A percentile compares a stretch with the other conserved stretches of the same genome.
phyloP scores from a whole-genome alignment of 2,888 invertebrate species.

The Torymus auratus region DNA sequence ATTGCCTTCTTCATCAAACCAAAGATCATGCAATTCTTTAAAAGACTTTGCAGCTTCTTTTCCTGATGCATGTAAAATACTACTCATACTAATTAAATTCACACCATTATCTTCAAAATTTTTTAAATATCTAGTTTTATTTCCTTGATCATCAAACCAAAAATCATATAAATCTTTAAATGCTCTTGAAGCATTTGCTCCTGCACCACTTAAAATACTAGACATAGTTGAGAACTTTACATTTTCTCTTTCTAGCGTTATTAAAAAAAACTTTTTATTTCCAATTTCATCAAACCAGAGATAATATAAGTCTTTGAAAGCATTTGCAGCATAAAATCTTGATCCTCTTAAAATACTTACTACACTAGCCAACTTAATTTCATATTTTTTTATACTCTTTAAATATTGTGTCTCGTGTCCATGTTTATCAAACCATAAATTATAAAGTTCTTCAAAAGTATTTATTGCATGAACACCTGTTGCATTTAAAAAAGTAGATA shows the following conservation, averaged over 20 bases:
- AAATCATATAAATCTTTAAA: conserved; percentile 5
- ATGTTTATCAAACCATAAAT: not conserved
- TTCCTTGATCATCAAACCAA: conserved; percentile 20
- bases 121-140: conserved; percentile 53
- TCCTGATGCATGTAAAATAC: conserved; percentile 41
- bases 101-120: conserved; percentile 40
- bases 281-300: conserved; percentile 36
- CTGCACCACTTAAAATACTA: conserved; percentile 6
- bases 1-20: conserved; percentile 58
- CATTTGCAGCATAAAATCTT: not conserved
- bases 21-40: conserved; percentile 60
- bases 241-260: not conserved
- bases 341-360: conserved; percentile 13
- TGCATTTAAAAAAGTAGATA: conserved; percentile 10
- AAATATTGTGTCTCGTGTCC: not conserved
- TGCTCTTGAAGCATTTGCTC: not conserved
- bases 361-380: conserved; percentile 2
- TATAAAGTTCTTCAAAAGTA: not conserved
- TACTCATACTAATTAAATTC: not conserved
- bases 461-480: not conserved
- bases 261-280: conserved; percentile 15
- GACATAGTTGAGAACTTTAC: not conserved
- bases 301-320: conserved; percentile 26
- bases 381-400: not conserved
- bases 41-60: conserved; percentile 58